Percentiles rank a stretch among this genome's conserved stretches.
Evolutionary conservation across 2,113 vertebrate genomes (phyloP).

Genomic region (Corythoichthys intestinalis): DNA sequence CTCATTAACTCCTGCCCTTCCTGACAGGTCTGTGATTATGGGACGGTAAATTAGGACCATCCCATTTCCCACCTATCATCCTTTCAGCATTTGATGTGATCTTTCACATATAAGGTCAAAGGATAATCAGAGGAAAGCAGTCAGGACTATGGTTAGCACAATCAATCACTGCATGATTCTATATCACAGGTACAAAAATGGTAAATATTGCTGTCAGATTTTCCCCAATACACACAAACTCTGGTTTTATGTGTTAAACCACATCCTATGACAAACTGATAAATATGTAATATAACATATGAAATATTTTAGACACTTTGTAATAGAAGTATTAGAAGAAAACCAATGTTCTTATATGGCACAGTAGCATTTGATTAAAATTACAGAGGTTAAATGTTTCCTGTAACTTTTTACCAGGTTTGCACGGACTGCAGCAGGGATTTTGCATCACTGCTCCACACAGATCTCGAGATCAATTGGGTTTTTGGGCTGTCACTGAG

Average conservation of each 20-base stretch:
- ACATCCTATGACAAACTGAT: slow-evolving; percentile 15
- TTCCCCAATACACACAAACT: slow-evolving; percentile 26
- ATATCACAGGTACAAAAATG: slow-evolving; percentile 34
- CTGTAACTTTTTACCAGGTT: no score
- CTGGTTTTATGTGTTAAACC: slow-evolving; percentile 17
- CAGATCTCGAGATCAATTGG: no score
- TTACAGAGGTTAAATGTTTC: no score
- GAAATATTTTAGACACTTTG: no score
- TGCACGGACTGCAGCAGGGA: no score
- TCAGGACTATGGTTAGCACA: slow-evolving; percentile 49
- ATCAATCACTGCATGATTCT: slow-evolving; percentile 52
- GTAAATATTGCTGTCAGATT: slow-evolving; percentile 25
- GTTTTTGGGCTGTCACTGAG: no score
- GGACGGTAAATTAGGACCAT: slow-evolving; percentile 60
- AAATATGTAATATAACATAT: slow-evolving; percentile 17
- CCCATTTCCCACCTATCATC: slow-evolving; percentile 33
- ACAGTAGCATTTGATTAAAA: no score
- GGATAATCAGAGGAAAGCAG: slow-evolving; percentile 53
- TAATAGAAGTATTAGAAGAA: no score
- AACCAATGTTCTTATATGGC: no score
- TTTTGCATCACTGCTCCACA: no score
- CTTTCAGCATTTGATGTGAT: slow-evolving; percentile 49
- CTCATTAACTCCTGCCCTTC: slow-evolving; percentile 24
- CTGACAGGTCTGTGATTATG: slow-evolving; percentile 55
- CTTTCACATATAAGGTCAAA: slow-evolving; percentile 52